phyloP scores from a whole-genome alignment of 2,113 vertebrate genomes.

The Solea solea region DNA sequence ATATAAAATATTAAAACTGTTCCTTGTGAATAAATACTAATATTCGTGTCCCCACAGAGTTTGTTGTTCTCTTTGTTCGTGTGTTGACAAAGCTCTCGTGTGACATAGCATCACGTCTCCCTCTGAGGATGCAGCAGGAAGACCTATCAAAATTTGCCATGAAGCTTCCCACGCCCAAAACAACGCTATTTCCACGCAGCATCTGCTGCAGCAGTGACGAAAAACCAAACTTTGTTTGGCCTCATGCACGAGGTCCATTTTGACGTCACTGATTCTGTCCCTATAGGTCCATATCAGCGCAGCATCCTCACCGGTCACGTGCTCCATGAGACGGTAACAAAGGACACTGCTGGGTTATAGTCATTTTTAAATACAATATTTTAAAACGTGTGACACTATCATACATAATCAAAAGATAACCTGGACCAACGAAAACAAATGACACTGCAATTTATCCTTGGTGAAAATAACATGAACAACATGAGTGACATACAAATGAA shows the following conservation, averaged over 20 bases:
- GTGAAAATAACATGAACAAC: no score
- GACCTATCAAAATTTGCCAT: constrained; percentile 43
- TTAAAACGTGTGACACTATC: no score
- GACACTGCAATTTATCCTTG: no score
- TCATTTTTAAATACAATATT: background rate
- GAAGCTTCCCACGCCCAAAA: constrained; percentile 76
- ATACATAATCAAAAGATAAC: no score
- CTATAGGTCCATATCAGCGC: background rate
- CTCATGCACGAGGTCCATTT: background rate
- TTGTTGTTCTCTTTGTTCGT: background rate
- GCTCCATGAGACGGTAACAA: constrained; percentile 21
- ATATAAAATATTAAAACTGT: no score
- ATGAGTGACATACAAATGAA: no score
- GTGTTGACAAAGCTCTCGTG: background rate
- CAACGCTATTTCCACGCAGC: constrained; percentile 68
- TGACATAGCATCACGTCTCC: background rate
- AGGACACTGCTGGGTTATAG: background rate
- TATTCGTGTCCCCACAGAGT: no score
- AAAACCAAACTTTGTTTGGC: constrained; percentile 32
- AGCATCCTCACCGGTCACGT: constrained; percentile 34
- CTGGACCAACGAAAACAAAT: no score
- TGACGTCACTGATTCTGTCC: constrained; percentile 48
- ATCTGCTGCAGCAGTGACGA: constrained; percentile 58
- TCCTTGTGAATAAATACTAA: no score
- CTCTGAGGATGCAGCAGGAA: constrained; percentile 34